A percentile compares a stretch with the other conserved stretches of the same genome.
Evolutionary conservation across 2,888 invertebrate species (phyloP).

Genomic region (Cistogaster globosa): DNA sequence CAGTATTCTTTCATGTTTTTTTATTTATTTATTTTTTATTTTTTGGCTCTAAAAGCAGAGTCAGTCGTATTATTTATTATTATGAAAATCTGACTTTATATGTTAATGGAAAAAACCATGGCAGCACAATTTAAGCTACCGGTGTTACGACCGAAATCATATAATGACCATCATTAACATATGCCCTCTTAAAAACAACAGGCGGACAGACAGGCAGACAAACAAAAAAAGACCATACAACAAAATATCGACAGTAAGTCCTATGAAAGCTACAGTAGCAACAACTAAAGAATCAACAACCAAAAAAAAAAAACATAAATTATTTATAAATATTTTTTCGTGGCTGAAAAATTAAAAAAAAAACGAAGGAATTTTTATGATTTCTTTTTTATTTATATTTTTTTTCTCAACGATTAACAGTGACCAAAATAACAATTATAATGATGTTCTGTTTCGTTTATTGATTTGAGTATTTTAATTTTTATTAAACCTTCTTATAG

Average conservation of each 20-base stretch:
- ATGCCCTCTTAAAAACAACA: slow-evolving; percentile 61
- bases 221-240: neutral
- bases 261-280: slow-evolving; percentile 2
- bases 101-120: neutral
- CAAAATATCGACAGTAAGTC: neutral
- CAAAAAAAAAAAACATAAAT: slow-evolving; percentile 44
- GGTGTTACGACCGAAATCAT: slow-evolving; percentile 66
- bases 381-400: slow-evolving; percentile 35
- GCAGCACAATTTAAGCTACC: slow-evolving; percentile 58
- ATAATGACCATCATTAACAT: slow-evolving; percentile 73
- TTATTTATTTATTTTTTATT: neutral
- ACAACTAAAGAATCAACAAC: neutral
- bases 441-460: slow-evolving; percentile 45
- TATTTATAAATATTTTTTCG: slow-evolving; percentile 42
- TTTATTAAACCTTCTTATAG: too few relatives aligned
- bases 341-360: neutral
- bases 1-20: slow-evolving; percentile 35
- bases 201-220: neutral
- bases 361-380: slow-evolving; percentile 48
- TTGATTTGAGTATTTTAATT: slow-evolving; percentile 27
- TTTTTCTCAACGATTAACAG: slow-evolving; percentile 35
- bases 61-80: slow-evolving; percentile 25
- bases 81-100: slow-evolving; percentile 29
- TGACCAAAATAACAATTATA: slow-evolving; percentile 44
- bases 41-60: neutral